Evolutionary conservation across 2,113 vertebrate species (phyloP), one percentile per base, ranked within the genome.

Genomic region (Notothenia rossii): DNA sequence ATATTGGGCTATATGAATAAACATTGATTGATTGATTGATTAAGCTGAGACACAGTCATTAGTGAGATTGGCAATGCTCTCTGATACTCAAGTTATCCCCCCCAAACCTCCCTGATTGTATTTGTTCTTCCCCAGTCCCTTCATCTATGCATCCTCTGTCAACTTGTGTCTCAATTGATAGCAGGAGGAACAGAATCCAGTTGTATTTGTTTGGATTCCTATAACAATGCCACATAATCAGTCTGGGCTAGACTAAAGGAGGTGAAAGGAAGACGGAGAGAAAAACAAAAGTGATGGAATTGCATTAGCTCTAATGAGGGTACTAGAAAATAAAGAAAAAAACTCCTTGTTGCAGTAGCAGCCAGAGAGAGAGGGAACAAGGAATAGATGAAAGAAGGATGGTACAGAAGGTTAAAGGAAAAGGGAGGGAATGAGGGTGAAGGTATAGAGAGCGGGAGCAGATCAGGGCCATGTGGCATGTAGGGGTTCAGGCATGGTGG

Each of bases 241-340:
- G 79, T 77, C 77, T 54, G 61, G 59, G 56, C 36, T 59, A 71
- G 75, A 79, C 75, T 66, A 53, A 68, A 72, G 60, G 36, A 66
- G 45, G 36, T 53, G 68, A 65, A 45, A 81, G 70, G 50, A 53
- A 68, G 49, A 59, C 59, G 25, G 29, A 18, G 1, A 33, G 56
- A 63, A 66, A 58, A 43, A 71, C 14, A n/a, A 69, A 77, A 72
- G 72, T 43, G 60, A 56, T 77, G 29, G 73, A 79, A 85, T 86
- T 78, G 56, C 75, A 86, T 86, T 84, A 81, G 77, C 77, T 83
- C 10, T 82, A 92, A 91, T 83, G 82, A 91, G 80, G 63, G 63
- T 20, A 53, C 55, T 40, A 69, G 65, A 63, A 61, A 75, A 82
- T 71, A 83, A 79, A 88, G 86, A 87, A 69, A 77, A 69, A 78